Percentiles rank a stretch among this genome's conserved stretches.
phyloP scores from a whole-genome alignment of 2,113 vertebrate genomes.

The Cisticola juncidis region DNA sequence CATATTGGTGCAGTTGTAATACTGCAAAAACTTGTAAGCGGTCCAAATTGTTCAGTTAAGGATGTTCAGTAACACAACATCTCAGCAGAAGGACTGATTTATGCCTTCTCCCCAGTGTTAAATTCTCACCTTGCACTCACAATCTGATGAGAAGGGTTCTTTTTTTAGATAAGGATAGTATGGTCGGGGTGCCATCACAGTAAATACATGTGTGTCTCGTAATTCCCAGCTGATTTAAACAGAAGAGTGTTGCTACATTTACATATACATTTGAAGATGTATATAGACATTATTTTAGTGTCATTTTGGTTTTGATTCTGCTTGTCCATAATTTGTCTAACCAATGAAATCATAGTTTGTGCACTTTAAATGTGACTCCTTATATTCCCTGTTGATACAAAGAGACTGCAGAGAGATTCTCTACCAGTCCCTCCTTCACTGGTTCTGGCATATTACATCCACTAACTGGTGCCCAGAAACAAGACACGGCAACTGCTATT shows the following conservation, averaged over 20 bases:
- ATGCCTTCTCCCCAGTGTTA: not conserved
- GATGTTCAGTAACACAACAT: not conserved
- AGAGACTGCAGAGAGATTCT: not conserved
- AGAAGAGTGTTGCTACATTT: not conserved
- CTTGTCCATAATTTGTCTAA: not conserved
- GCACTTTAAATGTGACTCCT: rapidly evolving
- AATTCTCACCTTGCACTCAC: not conserved
- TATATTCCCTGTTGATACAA: not conserved
- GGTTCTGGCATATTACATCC: not conserved
- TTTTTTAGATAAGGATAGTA: not conserved
- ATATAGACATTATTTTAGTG: not conserved
- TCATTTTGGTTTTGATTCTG: not conserved
- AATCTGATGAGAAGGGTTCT: not conserved
- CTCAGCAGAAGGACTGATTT: not conserved
- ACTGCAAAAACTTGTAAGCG: not conserved
- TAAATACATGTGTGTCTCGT: rapidly evolving
- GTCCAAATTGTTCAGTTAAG: not conserved
- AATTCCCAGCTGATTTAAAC: not conserved
- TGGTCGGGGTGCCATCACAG: not conserved
- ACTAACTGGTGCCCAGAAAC: rapidly evolving
- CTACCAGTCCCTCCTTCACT: not conserved
- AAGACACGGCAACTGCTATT: rapidly evolving
- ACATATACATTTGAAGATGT: rapidly evolving
- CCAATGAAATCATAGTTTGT: not conserved
- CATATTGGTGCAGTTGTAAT: not conserved